phyloP scores from a whole-genome alignment of 2,113 vertebrate genomes.

The Microtus montanus region DNA sequence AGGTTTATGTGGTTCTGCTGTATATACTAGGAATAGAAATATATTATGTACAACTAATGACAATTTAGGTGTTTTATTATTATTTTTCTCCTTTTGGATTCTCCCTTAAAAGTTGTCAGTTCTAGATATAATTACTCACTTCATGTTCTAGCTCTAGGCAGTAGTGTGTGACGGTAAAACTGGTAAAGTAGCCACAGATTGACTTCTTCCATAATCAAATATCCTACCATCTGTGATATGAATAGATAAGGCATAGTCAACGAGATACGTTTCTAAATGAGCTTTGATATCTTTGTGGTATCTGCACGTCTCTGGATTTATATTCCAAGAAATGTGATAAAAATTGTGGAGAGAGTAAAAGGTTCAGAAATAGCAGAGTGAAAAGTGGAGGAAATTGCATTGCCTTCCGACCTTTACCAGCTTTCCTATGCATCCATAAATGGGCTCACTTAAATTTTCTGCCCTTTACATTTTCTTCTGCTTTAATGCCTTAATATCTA shows the following conservation, averaged over 20 bases:
- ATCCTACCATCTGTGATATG: neutral
- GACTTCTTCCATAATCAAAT: neutral
- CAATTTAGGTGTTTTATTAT: neutral
- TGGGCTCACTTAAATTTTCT: neutral
- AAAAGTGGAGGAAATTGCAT: neutral
- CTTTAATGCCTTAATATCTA: neutral
- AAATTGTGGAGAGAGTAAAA: neutral
- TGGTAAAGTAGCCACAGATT: neutral
- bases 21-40: constrained; percentile 58
- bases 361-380: neutral
- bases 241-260: neutral
- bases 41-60: constrained; percentile 62
- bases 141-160: neutral
- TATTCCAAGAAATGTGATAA: neutral
- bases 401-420: neutral
- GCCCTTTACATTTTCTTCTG: neutral
- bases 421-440: neutral
- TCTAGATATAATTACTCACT: neutral
- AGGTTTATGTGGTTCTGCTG: constrained; percentile 60
- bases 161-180: neutral
- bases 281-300: neutral
- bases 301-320: neutral
- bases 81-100: constrained; percentile 45
- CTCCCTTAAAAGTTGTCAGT: constrained; percentile 22
- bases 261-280: neutral